Evolutionary conservation across 2,113 vertebrate species (phyloP).

Genomic region (Vidua macroura): DNA sequence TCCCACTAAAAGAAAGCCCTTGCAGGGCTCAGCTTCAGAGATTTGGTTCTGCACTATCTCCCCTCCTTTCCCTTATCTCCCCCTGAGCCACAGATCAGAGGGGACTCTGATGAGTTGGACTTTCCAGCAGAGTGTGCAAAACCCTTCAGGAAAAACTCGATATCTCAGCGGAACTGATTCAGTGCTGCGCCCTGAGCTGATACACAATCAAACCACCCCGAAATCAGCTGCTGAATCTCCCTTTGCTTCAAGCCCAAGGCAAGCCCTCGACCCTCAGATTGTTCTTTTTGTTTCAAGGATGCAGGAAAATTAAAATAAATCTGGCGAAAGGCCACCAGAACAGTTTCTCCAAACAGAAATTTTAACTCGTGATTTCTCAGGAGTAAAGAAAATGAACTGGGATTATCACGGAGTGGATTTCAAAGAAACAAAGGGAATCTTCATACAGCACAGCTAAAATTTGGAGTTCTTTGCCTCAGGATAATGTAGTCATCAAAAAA

Average conservation of each 20-base stretch:
- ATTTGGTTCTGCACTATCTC: neutral
- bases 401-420: neutral
- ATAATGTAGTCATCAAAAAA: neutral
- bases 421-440: neutral
- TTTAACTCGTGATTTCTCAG: neutral
- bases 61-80: constrained; percentile 6
- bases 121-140: constrained; percentile 14
- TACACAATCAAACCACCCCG: neutral
- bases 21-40: neutral
- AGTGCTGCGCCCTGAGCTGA: neutral
- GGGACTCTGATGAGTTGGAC: neutral
- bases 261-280: neutral
- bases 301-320: neutral
- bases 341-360: neutral
- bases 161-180: constrained; percentile 28
- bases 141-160: neutral
- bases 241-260: neutral
- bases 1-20: neutral
- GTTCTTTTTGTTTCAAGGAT: neutral
- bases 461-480: neutral
- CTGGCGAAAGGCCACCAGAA: neutral
- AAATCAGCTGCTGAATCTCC: neutral
- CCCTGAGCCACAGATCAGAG: neutral
- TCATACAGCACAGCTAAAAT: neutral
- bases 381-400: neutral